Evolutionary conservation across 2,888 invertebrate species (phyloP).

Genomic region (Lottia gigantea): DNA sequence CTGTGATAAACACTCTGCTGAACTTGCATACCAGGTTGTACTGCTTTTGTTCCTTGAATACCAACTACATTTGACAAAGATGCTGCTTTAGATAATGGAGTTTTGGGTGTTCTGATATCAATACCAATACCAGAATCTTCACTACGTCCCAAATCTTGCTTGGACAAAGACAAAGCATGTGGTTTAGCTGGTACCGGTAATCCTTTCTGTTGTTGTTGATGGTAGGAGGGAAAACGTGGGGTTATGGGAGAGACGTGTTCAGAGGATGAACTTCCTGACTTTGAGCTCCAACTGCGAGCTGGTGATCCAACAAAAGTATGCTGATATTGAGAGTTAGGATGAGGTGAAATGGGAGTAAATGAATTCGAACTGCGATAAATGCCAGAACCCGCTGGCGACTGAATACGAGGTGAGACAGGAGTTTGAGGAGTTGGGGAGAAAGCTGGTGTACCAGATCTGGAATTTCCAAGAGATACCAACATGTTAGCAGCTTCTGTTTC

Average conservation of each 20-base stretch:
- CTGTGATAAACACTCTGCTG: background rate
- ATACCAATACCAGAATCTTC: slow-evolving; percentile 62
- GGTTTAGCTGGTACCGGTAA: slow-evolving; percentile 30
- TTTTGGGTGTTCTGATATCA: slow-evolving; percentile 51
- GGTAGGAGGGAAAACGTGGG: slow-evolving; percentile 45
- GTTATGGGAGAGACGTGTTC: slow-evolving; percentile 62
- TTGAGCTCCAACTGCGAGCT: slow-evolving; percentile 58
- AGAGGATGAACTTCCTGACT: slow-evolving; percentile 59
- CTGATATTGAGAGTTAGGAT: slow-evolving; percentile 55
- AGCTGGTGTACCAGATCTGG: slow-evolving; percentile 91
- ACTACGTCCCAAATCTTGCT: slow-evolving; percentile 49
- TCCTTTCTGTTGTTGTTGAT: slow-evolving; percentile 27
- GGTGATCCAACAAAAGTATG: slow-evolving; percentile 53
- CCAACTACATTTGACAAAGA: background rate
- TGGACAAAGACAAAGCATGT: slow-evolving; percentile 36
- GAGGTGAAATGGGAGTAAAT: slow-evolving; percentile 84
- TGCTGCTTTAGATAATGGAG: slow-evolving; percentile 23
- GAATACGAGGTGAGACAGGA: slow-evolving; percentile 56
- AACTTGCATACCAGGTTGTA: background rate
- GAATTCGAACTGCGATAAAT: slow-evolving; percentile 79
- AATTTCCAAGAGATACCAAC: slow-evolving; percentile 93
- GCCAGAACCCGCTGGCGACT: slow-evolving; percentile 69
- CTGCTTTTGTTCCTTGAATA: background rate
- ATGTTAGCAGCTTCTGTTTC: slow-evolving; percentile 97
- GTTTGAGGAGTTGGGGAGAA: slow-evolving; percentile 71